Percentiles rank a stretch among this genome's conserved stretches.
Evolutionary conservation across 1,140 invertebrate species (phyloP).

Genomic region (Panagrolaimus sp.): DNA sequence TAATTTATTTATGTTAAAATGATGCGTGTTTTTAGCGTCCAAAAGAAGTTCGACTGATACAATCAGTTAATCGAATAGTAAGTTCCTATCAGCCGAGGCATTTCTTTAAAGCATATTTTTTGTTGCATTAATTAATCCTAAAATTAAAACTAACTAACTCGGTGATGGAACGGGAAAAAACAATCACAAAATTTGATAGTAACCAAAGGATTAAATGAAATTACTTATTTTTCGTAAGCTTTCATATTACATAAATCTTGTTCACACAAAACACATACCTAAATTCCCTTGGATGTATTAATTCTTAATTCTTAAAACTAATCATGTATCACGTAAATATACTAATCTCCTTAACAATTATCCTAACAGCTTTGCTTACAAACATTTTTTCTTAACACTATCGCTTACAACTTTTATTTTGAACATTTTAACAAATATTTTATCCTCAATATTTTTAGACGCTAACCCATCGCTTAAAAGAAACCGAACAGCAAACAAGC

Average conservation of each 20-base stretch:
- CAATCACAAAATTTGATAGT: no score
- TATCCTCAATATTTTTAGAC: constrained; percentile 16
- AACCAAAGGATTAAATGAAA: no score
- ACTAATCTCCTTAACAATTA: background rate
- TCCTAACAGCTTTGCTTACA: background rate
- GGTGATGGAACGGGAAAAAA: no score
- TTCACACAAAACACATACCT: no score
- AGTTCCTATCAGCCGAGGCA: background rate
- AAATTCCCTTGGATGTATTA: no score
- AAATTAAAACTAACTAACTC: no score
- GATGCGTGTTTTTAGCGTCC: background rate
- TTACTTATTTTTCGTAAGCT: no score
- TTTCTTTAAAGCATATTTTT: no score
- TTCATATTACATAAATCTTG: no score
- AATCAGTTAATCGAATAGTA: constrained; percentile 23
- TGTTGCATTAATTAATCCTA: no score
- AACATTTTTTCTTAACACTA: background rate
- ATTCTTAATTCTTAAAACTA: no score
- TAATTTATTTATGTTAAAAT: background rate
- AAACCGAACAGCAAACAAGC: constrained; percentile 11
- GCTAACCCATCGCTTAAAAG: constrained; percentile 19
- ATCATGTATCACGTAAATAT: background rate
- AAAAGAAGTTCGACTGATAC: constrained; percentile 1
- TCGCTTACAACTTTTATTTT: background rate
- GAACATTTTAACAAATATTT: no score